Evolutionary conservation across 2,113 vertebrate genomes (phyloP).

Genomic region (Eulemur macaco): DNA sequence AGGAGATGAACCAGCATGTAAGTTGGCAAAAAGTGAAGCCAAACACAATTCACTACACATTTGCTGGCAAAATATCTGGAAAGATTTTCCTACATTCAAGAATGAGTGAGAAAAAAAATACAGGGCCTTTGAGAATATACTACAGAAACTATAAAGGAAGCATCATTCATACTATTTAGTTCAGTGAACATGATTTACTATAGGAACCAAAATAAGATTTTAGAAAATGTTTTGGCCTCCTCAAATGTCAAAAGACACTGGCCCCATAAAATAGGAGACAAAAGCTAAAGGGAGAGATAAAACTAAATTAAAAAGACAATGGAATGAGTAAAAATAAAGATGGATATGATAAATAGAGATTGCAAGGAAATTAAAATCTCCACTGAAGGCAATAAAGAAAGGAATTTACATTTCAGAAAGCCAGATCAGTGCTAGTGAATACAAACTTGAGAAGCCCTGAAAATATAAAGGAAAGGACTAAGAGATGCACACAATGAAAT

Average conservation of each 20-base stretch:
- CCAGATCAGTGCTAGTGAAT: background rate
- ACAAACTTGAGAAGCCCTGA: background rate
- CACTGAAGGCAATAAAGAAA: background rate
- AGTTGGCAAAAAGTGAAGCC: constrained; percentile 7
- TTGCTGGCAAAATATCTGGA: constrained; percentile 31
- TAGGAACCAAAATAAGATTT: background rate
- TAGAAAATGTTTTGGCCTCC: background rate
- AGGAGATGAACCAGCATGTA: background rate
- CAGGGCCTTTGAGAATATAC: background rate
- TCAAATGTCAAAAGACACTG: background rate
- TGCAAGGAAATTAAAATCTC: background rate
- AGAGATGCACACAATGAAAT: background rate
- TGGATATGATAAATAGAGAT: background rate
- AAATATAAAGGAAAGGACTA: background rate
- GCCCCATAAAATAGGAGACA: background rate
- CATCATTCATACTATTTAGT: background rate
- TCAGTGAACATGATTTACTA: background rate
- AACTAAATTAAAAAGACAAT: background rate
- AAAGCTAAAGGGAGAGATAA: background rate
- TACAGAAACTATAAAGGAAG: background rate
- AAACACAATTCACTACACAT: background rate
- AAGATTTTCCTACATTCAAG: background rate
- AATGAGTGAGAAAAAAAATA: background rate
- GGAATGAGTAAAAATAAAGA: background rate
- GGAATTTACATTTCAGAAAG: background rate